A percentile compares a stretch with the other conserved stretches of the same genome.
Conservation (phyloP, 1,140 invertebrate species). For the Chironomus tepperi region DNA sequence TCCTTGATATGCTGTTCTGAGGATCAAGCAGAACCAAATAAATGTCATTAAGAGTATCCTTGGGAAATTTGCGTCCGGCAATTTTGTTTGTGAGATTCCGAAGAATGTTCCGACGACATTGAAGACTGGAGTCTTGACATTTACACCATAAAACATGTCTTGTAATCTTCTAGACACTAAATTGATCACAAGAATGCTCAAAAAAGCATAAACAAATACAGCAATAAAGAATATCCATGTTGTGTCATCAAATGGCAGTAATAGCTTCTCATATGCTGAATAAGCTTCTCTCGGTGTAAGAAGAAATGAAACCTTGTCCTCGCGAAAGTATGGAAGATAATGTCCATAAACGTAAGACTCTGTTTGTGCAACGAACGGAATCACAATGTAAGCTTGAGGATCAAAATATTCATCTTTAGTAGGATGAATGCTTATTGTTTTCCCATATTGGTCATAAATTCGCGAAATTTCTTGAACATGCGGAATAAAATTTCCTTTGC, state of each 20-base stretch:
- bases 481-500: not conserved
- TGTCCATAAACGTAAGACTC: not conserved
- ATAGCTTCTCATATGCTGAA: not conserved
- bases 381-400: too few relatives aligned
- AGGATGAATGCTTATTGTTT: not conserved
- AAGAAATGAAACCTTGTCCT: not conserved
- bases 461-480: not conserved
- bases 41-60: not conserved
- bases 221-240: not conserved
- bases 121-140: not conserved
- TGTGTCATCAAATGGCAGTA: not conserved
- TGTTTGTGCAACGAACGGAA: too few relatives aligned
- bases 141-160: not conserved
- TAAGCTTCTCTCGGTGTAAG: not conserved
- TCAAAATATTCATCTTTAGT: too few relatives aligned
- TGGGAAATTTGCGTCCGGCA: not conserved
- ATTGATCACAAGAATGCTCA: not conserved
- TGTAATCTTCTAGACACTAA: not conserved
- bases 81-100: not conserved
- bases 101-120: not conserved
- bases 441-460: not conserved
- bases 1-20: not conserved
- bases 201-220: not conserved
- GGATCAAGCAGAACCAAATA: not conserved
- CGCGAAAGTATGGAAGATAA: not conserved